phyloP scores from a whole-genome alignment of 2,797 vertebrate species.

The Esox masquinongy region DNA sequence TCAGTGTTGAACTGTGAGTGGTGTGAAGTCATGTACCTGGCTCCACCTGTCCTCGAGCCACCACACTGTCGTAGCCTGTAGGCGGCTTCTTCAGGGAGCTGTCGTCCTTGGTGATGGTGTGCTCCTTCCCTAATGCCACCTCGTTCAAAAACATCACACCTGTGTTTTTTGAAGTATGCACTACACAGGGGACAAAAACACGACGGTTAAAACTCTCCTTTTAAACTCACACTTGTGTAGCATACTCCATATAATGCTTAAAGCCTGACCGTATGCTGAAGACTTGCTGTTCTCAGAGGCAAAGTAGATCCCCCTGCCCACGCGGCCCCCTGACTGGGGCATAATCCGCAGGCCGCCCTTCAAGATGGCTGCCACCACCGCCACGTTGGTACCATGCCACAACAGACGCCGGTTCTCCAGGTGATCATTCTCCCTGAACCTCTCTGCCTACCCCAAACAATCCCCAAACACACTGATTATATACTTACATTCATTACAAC shows the following conservation, averaged over 20 bases:
- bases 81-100: constrained; percentile 47
- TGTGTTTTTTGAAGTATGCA: constrained; percentile 25
- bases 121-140: constrained; percentile 71
- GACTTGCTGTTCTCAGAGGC: constrained; percentile 91
- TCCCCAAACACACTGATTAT: background rate
- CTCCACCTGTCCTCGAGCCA: constrained; percentile 65
- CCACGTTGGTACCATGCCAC: constrained; percentile 92
- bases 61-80: constrained; percentile 60
- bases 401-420: constrained; percentile 86
- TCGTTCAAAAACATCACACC: constrained; percentile 78
- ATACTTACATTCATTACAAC: background rate
- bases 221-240: background rate
- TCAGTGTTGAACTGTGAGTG: background rate
- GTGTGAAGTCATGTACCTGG: constrained; percentile 54
- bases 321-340: constrained; percentile 88
- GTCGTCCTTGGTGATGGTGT: constrained; percentile 52
- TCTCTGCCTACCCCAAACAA: constrained; percentile 68
- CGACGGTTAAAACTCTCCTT: background rate
- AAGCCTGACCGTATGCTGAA: constrained; percentile 81
- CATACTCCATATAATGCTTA: background rate
- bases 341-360: constrained; percentile 91
- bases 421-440: constrained; percentile 71
- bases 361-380: constrained; percentile 88
- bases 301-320: constrained; percentile 91
- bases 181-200: background rate